A percentile compares a stretch with the other conserved stretches of the same genome.
phyloP scores from a whole-genome alignment of 2,797 vertebrate genomes.

The Centropyge bicolor region DNA sequence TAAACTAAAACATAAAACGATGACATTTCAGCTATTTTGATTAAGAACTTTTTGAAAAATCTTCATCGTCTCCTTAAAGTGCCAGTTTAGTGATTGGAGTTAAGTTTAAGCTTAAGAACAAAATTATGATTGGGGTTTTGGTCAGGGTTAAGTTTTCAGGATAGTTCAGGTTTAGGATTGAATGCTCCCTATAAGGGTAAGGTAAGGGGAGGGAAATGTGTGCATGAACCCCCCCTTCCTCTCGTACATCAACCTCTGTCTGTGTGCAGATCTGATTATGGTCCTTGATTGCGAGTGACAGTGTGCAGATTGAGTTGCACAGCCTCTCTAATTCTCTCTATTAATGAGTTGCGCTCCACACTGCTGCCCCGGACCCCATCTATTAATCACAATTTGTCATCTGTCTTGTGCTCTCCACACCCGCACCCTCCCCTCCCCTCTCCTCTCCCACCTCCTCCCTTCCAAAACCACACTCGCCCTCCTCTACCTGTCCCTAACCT shows the following conservation, averaged over 20 bases:
- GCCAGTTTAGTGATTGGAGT: not conserved
- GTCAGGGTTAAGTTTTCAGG: conserved; percentile 43
- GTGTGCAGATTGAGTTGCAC: conserved; percentile 86
- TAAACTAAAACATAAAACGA: too few relatives aligned
- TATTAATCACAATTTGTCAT: conserved; percentile 88
- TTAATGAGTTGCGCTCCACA: conserved; percentile 85
- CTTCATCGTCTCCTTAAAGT: not conserved
- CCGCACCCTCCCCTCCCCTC: conserved; percentile 8
- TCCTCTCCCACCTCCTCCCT: not conserved
- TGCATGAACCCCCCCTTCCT: conserved; percentile 24
- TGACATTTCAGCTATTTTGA: not conserved
- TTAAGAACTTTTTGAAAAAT: not conserved
- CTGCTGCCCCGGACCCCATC: conserved; percentile 84
- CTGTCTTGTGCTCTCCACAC: conserved; percentile 70
- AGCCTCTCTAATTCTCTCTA: conserved; percentile 85
- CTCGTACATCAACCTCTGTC: conserved; percentile 60
- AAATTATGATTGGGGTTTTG: conserved; percentile 19
- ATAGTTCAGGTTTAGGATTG: conserved; percentile 9
- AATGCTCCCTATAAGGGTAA: conserved; percentile 27
- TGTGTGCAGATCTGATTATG: conserved; percentile 81
- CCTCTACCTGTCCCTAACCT: conserved; percentile 56
- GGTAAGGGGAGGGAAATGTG: conserved; percentile 23
- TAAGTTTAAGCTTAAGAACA: conserved; percentile 26
- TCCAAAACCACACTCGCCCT: conserved; percentile 36
- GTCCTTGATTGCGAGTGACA: conserved; percentile 83